Base-by-base conservation (phyloP, 2,888 invertebrate species). In the Omphaloscelis lunosa region DNA sequence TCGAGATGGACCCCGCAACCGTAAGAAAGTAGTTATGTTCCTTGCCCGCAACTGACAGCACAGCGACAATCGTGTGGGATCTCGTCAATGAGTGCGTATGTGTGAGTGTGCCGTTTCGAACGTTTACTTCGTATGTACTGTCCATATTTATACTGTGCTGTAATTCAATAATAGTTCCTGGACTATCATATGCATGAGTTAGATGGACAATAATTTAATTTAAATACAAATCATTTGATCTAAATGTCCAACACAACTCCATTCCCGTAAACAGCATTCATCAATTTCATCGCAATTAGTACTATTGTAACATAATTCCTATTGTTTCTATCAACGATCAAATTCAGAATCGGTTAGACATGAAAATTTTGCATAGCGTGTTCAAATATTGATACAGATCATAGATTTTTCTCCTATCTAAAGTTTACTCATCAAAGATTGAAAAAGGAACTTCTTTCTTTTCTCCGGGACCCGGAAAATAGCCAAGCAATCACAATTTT, bases 401-500 rank as follows among this genome's bases (percentile, higher is more conserved):
- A 67, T 34, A 34, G 27, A 70, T 51, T 61, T 73, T 61, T 27
- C 62, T 65, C 17, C 11, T n/a, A 27, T 45, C 27, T 9, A n/a
- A 74, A 72, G 56, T 82, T 82, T 78, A 61, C 63, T 69, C 34
- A 61, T 69, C 68, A 78, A 83, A 69, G 68, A 74, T 69, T 67
- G 62, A 74, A 71, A 72, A 71, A 56, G 7, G 23, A 74, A 58
- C 15, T 62, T 41, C 39, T 45, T 82, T 51, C 45, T 41, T 67
- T 75, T 66, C 65, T 45, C 20, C 6, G 39, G 34, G 29, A 61
- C 51, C 20, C 59, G 51, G 34, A 68, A 85, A 75, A 71, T 71
- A 61, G 75, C 59, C 61, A 72, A 77, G 66, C 74, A 77, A 80
- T 73, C 74, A 79, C 80, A 77, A 83, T 84, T 84, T 76, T 75